These are phyloP conservation scores for Napeogenes inachia DNA, from an alignment of 2,888 invertebrate species.

Conservation along the genomic window DNA sequence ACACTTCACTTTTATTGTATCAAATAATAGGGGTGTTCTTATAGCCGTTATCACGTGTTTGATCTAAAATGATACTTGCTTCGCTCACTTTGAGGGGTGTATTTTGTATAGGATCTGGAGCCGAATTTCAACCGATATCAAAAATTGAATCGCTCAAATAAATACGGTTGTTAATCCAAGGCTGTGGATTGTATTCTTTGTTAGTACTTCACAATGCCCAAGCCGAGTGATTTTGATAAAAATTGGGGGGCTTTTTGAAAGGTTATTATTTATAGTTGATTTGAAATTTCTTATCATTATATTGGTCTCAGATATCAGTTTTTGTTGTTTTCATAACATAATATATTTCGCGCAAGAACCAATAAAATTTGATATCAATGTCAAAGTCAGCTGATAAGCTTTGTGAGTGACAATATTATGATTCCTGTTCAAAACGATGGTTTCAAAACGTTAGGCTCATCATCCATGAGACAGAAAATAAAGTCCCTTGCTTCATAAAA, in stretches of 20 bases:
- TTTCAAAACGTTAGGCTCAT: no score
- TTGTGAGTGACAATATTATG: no score
- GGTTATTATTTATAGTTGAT: slow-evolving; percentile 1
- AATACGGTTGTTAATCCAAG: slow-evolving; percentile 41
- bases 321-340: not conserved
- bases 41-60: slow-evolving; percentile 77
- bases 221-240: slow-evolving; percentile 20
- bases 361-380: no score
- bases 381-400: no score
- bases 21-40: slow-evolving; percentile 78
- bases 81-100: slow-evolving; percentile 49
- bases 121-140: slow-evolving; percentile 44
- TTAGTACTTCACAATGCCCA: slow-evolving; percentile 38
- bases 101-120: slow-evolving; percentile 47
- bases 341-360: not conserved
- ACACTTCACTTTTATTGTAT: slow-evolving; percentile 78
- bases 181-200: slow-evolving; percentile 36
- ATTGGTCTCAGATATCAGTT: not conserved
- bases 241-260: not conserved
- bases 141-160: slow-evolving; percentile 41
- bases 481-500: slow-evolving; percentile 10
- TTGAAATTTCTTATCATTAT: slow-evolving; percentile 4
- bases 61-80: slow-evolving; percentile 76
- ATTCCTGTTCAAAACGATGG: no score
- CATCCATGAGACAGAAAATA: no score